Evolutionary conservation across 2,888 invertebrate genomes (phyloP).

Genomic region (Andrena dorsata): DNA sequence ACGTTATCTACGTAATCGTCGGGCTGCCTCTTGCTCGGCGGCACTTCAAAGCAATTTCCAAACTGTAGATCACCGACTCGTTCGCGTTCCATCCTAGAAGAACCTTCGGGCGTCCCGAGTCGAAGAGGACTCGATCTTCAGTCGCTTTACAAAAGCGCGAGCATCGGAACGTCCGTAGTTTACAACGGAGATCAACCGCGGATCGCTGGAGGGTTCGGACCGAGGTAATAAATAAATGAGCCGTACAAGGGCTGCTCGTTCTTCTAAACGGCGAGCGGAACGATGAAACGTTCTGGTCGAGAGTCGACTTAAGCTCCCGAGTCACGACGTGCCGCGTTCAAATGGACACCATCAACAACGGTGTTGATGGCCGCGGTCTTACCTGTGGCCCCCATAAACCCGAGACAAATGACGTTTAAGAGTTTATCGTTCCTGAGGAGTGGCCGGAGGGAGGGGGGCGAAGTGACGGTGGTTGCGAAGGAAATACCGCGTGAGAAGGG

Average conservation of each 20-base stretch:
- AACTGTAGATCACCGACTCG: neutral
- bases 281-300: conserved; percentile 34
- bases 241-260: conserved; percentile 5
- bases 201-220: neutral
- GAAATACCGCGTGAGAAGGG: conserved; percentile 44
- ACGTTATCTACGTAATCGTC: conserved; percentile 34
- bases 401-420: conserved; percentile 76
- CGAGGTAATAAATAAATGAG: conserved; percentile 46
- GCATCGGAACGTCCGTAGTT: neutral
- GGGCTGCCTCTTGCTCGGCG: conserved; percentile 17
- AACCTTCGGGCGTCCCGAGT: too few species aligned
- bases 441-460: conserved; percentile 16
- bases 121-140: too few species aligned
- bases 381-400: conserved; percentile 72
- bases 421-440: conserved; percentile 57
- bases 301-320: conserved; percentile 47
- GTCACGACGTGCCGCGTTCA: conserved; percentile 53
- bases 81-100: neutral
- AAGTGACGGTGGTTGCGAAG: conserved; percentile 29
- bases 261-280: neutral
- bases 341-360: conserved; percentile 73
- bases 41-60: neutral
- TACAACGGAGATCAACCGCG: neutral
- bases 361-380: conserved; percentile 74
- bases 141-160: too few species aligned